Base-by-base conservation (phyloP, 2,797 vertebrate genomes). In the Chiloscyllium punctatum region DNA sequence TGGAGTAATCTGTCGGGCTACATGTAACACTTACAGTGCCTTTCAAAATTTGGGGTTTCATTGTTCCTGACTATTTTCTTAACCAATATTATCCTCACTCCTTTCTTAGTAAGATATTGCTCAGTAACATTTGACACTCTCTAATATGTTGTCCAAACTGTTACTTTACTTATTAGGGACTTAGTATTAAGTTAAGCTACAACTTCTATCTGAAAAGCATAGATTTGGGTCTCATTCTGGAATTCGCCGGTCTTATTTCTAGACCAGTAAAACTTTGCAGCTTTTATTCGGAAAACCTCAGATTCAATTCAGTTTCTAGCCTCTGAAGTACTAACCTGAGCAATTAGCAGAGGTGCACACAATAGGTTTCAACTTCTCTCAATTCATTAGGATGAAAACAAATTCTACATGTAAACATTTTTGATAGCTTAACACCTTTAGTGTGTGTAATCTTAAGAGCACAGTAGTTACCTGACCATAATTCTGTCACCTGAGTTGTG, bases 381-480 rank as follows among this genome's bases (percentile, higher is more conserved):
- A 37, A n/a, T 42, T 62, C 62, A 21, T 18, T 25, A 5, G 4
- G 90, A 92, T 18, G 90, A 92, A 69, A 69, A 69, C 69, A 3
- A 42, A 92, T 42, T 69, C 62, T 92, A 8, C 16, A 66, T 68
- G 37, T 21, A 92, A 37, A 92, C 62, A 3, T 37, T 68, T 23
- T 88, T 88, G 8, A 57, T 4, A 86, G 53, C 11, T 72, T 72
- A 42, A 88, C 66, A 51, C 48, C 27, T 87, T 82, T 68, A 87
- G 1, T 72, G 27, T 33, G 57, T 68, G 6, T n/a, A 25, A 84
- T 62, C 42, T 68, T 33, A 82, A 95, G 69, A 95, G 48, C 79
- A 66, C 37, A 88, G n/a, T 96, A 74, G 18, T 97, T 97, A 99
- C 99, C 99, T 98, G 99, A 98, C 98, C 98, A 98, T 53, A 99